Percentiles rank a stretch among this genome's conserved stretches.
phyloP scores from a whole-genome alignment of 2,797 vertebrate species.

The Megaceryle alcyon region DNA sequence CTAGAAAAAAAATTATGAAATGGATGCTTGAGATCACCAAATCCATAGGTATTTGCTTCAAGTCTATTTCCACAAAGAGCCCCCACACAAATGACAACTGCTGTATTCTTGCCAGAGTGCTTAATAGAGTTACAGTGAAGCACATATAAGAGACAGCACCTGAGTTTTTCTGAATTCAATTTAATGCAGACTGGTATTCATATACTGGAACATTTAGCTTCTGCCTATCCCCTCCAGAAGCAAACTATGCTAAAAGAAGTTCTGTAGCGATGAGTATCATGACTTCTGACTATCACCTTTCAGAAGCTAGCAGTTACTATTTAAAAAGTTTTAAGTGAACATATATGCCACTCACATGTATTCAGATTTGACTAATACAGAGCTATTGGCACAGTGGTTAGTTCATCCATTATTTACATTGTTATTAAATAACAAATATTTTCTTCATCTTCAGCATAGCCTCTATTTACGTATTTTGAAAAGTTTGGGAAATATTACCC shows the following conservation, averaged over 20 bases:
- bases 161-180: background rate
- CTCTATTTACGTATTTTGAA: background rate
- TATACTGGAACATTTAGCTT: background rate
- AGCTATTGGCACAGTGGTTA: background rate
- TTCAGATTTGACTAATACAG: background rate
- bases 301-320: background rate
- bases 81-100: background rate
- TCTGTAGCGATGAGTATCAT: background rate
- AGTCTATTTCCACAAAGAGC: fast-evolving
- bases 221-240: background rate
- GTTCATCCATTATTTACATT: background rate
- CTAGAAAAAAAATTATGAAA: background rate
- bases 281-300: background rate
- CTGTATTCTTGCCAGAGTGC: background rate
- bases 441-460: background rate
- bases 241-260: background rate
- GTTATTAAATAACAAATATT: background rate
- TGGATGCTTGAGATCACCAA: background rate
- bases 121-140: background rate
- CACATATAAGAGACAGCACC: background rate
- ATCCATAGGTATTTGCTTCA: background rate
- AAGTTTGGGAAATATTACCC: background rate
- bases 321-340: background rate
- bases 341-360: background rate
- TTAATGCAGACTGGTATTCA: background rate